Conservation (phyloP, 2,888 invertebrate genomes). For the Tenthredo notha region DNA sequence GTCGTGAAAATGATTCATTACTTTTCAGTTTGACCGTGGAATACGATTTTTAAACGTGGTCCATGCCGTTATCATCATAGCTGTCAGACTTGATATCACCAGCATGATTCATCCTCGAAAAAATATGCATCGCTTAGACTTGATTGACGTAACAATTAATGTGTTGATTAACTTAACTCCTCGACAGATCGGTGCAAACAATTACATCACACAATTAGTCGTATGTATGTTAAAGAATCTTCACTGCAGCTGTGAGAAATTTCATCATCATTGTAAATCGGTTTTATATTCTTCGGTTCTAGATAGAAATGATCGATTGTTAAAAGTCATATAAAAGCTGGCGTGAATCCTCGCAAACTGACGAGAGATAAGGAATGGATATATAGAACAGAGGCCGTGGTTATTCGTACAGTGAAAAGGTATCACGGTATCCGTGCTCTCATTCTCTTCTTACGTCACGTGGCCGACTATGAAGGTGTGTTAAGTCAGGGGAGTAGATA, state of each 20-base stretch:
- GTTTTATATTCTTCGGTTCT: not conserved
- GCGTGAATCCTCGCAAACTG: not conserved
- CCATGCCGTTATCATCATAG: not conserved
- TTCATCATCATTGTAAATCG: not conserved
- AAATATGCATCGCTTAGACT: not conserved
- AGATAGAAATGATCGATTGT: not conserved
- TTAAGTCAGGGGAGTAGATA: conserved; percentile 50
- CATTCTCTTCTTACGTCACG: conserved; percentile 10
- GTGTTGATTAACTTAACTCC: not conserved
- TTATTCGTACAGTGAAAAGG: not conserved
- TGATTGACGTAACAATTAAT: conserved; percentile 13
- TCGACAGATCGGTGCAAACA: not conserved
- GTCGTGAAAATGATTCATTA: not conserved
- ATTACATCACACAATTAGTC: not conserved
- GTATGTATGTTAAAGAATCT: not conserved
- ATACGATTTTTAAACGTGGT: not conserved
- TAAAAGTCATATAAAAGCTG: not conserved
- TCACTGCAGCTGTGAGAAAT: not conserved
- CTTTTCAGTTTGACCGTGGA: not conserved
- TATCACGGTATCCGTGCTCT: not conserved
- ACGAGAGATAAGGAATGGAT: conserved; percentile 26
- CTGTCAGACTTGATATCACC: conserved; percentile 7
- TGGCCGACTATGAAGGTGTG: conserved; percentile 38
- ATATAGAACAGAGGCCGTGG: not conserved
- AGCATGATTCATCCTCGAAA: not conserved